Evolutionary conservation across 2,888 invertebrate species (phyloP).

Genomic region (Ditylenchus weischeri): DNA sequence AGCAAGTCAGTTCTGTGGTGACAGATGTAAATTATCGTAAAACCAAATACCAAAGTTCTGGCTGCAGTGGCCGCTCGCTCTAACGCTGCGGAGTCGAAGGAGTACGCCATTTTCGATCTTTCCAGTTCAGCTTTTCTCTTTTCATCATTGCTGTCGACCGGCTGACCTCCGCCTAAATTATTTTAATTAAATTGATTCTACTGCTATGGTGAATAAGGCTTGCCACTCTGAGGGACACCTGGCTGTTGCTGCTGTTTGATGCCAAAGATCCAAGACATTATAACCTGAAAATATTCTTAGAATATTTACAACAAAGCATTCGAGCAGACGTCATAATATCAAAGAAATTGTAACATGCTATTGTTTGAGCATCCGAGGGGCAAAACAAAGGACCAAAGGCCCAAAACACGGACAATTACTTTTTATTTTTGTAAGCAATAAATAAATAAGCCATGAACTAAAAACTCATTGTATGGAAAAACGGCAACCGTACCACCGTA

Average conservation of each 20-base stretch:
- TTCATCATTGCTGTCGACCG: constrained; percentile 1
- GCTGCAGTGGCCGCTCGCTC: constrained; percentile 96
- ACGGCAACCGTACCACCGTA: too few species aligned
- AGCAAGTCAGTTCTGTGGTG: background rate
- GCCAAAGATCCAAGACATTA: constrained; percentile 57
- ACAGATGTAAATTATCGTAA: background rate
- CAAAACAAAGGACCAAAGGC: too few species aligned
- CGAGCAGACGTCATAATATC: too few species aligned
- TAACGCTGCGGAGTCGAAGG: constrained; percentile 85
- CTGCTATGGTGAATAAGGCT: background rate
- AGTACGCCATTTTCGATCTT: constrained; percentile 56
- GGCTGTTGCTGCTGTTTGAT: constrained; percentile 42
- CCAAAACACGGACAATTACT: too few species aligned
- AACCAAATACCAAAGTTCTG: constrained; percentile 69
- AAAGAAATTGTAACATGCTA: too few species aligned
- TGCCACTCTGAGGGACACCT: background rate
- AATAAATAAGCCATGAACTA: too few species aligned
- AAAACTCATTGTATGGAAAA: too few species aligned
- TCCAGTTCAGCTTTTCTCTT: constrained; percentile 1
- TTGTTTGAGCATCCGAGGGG: too few species aligned
- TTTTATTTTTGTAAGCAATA: too few species aligned
- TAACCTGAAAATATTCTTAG: background rate
- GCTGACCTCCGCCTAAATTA: constrained; percentile 8
- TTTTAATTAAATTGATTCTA: too few species aligned
- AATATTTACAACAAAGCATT: too few species aligned